A percentile compares a stretch with the other conserved stretches of the same genome.
These are phyloP conservation scores for Tichodroma muraria DNA, from an alignment of 2,113 vertebrate genomes.

Conservation along the genomic window DNA sequence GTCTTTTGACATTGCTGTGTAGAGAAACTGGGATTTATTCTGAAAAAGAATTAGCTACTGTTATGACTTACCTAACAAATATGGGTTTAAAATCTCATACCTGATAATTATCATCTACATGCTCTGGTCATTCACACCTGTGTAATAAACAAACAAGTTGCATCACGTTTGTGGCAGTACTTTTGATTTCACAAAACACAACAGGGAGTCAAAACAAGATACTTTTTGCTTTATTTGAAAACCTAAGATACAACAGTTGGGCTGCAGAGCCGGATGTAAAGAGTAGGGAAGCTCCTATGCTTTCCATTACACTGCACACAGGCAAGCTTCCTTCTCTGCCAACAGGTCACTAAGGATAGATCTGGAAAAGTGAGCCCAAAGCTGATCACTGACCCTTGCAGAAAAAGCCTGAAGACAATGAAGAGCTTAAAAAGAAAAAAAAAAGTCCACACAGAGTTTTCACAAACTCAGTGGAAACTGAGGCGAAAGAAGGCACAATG, in stretches of 20 bases:
- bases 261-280: background rate
- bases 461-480: background rate
- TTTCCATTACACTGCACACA: background rate
- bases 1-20: background rate
- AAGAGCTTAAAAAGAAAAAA: background rate
- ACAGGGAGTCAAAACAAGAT: background rate
- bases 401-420: background rate
- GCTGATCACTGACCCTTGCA: background rate
- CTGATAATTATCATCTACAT: background rate
- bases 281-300: background rate
- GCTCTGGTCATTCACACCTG: constrained; percentile 4
- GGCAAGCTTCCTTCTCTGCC: background rate
- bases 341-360: rapidly evolving
- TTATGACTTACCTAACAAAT: background rate
- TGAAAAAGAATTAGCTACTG: background rate
- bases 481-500: background rate
- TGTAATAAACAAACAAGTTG: constrained; percentile 44
- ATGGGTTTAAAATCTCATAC: background rate
- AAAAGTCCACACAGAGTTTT: background rate
- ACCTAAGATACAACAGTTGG: background rate
- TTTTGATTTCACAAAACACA: background rate
- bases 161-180: constrained; percentile 28
- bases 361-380: background rate
- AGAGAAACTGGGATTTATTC: background rate
- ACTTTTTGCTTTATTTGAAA: background rate